phyloP scores from a whole-genome alignment of 2,888 invertebrate species.

The Nomada hirtipes region DNA sequence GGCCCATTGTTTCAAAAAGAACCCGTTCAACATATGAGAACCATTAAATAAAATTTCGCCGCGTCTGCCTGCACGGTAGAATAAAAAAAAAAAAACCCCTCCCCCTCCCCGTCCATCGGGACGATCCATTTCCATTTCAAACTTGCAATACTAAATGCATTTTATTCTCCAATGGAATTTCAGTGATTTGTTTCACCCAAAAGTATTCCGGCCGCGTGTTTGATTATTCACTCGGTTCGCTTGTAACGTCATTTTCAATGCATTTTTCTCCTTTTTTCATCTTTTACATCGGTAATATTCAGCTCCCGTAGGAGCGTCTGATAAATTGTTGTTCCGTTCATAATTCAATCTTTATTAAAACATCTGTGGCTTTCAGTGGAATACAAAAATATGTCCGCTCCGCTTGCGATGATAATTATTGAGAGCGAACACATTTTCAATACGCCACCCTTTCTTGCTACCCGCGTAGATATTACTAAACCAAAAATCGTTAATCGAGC shows the following conservation, averaged over 20 bases:
- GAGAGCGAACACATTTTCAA: neutral
- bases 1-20: constrained; percentile 55
- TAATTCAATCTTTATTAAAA: constrained; percentile 20
- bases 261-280: neutral
- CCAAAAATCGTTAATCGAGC: too few species aligned
- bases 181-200: constrained; percentile 54
- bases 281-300: constrained; percentile 27
- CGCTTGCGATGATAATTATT: neutral
- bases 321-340: constrained; percentile 25
- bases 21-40: constrained; percentile 52
- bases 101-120: constrained; percentile 50
- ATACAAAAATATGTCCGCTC: neutral
- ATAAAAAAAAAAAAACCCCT: constrained; percentile 42
- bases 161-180: constrained; percentile 52
- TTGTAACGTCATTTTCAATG: constrained; percentile 32
- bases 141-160: constrained; percentile 41
- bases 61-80: constrained; percentile 26
- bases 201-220: constrained; percentile 52
- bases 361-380: neutral
- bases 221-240: constrained; percentile 47
- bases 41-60: constrained; percentile 60
- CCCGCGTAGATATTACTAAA: too few species aligned
- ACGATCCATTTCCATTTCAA: constrained; percentile 61
- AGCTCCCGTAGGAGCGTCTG: neutral
- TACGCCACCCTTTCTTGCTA: neutral